phyloP scores from a whole-genome alignment of 1,140 invertebrate species.

The Anadara kagoshimensis region DNA sequence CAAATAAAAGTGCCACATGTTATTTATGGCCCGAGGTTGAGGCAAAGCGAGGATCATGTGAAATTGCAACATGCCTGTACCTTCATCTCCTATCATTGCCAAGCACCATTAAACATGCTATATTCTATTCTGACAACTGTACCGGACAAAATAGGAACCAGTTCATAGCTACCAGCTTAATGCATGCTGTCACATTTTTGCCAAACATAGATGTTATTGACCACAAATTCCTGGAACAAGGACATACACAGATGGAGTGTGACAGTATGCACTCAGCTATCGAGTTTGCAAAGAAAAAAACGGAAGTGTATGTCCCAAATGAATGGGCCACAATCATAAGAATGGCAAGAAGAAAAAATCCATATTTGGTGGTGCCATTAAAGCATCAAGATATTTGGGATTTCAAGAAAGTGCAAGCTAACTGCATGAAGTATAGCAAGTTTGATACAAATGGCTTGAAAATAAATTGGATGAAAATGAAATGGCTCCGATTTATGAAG shows the following conservation, averaged over 20 bases:
- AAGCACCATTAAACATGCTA: not conserved
- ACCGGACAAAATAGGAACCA: too few species aligned
- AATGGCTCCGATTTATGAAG: conserved; percentile 5
- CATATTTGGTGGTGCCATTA: conserved; percentile 25
- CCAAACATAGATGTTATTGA: too few species aligned
- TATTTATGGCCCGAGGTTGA: conserved; percentile 24
- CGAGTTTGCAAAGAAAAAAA: conserved; percentile 39
- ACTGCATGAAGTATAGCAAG: not conserved
- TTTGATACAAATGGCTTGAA: not conserved
- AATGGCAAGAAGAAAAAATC: conserved; percentile 26
- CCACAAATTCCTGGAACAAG: conserved; percentile 16
- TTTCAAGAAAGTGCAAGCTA: conserved; percentile 24
- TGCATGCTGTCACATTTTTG: too few species aligned
- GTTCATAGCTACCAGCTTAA: too few species aligned
- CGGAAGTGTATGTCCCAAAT: conserved; percentile 22
- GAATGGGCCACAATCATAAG: conserved; percentile 34
- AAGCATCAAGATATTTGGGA: conserved; percentile 30
- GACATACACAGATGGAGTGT: conserved; percentile 1
- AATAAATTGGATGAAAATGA: not conserved
- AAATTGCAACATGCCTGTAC: conserved; percentile 27
- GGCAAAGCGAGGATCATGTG: conserved; percentile 17
- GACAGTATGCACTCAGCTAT: conserved; percentile 52
- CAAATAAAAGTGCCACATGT: conserved; percentile 5
- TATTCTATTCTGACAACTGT: too few species aligned
- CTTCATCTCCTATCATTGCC: conserved; percentile 16